Evolutionary conservation across 1,140 invertebrate species (phyloP).

Genomic region (Lanistes nyassanus): DNA sequence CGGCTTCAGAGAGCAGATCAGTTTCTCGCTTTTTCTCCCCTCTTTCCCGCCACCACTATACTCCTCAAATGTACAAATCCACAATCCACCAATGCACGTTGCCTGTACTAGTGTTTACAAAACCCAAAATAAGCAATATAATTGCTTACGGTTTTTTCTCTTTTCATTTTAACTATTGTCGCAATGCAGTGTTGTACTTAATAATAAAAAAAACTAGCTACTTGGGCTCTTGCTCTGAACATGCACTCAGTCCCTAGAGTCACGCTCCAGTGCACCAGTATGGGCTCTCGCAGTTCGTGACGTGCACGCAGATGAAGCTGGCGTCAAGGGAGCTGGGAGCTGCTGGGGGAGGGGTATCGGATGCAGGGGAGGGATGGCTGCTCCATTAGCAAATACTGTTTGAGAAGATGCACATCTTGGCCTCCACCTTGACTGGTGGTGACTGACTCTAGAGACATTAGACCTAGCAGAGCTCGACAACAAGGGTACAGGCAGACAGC

Average conservation of each 20-base stretch:
- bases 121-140: too few relatives aligned
- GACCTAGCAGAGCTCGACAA: background rate
- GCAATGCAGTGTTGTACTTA: background rate
- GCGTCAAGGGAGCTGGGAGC: background rate
- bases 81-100: too few relatives aligned
- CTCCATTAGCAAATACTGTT: too few relatives aligned
- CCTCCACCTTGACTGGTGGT: background rate
- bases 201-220: background rate
- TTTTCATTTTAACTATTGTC: background rate
- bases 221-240: background rate
- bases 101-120: background rate
- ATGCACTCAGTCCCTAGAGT: background rate
- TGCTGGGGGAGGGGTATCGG: background rate
- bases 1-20: too few relatives aligned
- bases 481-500: background rate
- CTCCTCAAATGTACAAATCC: too few relatives aligned
- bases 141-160: too few relatives aligned
- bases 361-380: background rate
- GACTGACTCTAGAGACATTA: background rate
- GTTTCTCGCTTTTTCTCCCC: too few relatives aligned
- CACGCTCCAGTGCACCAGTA: background rate
- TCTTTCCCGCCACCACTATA: too few relatives aligned
- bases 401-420: too few relatives aligned
- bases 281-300: background rate
- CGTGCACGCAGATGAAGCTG: background rate